These are phyloP conservation scores for Ceratosolen solmsi DNA, from an alignment of 1,140 invertebrate species.

Conservation along the genomic window DNA sequence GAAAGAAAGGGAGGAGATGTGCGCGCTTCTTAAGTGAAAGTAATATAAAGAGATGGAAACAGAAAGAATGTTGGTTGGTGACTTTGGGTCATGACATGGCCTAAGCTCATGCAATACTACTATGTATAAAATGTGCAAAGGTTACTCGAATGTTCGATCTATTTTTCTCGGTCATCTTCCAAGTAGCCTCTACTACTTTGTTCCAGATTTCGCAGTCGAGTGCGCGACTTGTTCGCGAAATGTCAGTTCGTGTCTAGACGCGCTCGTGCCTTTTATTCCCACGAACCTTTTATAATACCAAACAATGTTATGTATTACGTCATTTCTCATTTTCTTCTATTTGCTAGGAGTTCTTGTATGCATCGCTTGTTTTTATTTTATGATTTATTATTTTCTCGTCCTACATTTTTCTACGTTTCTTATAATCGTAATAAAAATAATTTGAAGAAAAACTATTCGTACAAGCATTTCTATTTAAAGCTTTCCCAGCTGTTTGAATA, in stretches of 20 bases:
- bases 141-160: slow-evolving; percentile 16
- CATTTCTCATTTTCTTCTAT: no score
- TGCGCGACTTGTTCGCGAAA: not conserved
- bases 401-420: no score
- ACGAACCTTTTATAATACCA: not conserved
- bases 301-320: not conserved
- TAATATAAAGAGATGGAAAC: not conserved
- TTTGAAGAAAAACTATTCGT: no score
- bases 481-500: no score
- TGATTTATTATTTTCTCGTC: no score
- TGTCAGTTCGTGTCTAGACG: not conserved
- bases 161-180: slow-evolving; percentile 10
- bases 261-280: not conserved
- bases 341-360: no score
- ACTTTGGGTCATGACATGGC: not conserved
- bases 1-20: not conserved
- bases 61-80: not conserved
- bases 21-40: not conserved
- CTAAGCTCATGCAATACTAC: not conserved
- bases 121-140: no score
- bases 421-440: no score
- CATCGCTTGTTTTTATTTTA: no score
- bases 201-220: slow-evolving; percentile 17
- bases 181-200: not conserved
- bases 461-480: no score